These are phyloP conservation scores for Lophura nycthemera DNA, from an alignment of 2,113 vertebrate genomes.

Conservation along the genomic window DNA sequence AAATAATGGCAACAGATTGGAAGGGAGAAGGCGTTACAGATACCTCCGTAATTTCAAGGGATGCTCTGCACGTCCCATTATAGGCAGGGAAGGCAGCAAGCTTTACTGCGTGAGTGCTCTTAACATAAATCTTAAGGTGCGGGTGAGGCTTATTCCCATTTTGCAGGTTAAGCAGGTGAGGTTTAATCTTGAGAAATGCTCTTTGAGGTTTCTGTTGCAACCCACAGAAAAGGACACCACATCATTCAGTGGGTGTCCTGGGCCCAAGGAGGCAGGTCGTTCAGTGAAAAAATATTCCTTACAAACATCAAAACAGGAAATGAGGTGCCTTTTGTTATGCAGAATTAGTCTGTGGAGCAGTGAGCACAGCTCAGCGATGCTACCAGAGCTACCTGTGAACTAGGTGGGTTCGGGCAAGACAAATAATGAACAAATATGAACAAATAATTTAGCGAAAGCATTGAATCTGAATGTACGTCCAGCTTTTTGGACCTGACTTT, in stretches of 20 bases:
- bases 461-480: background rate
- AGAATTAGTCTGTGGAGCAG: background rate
- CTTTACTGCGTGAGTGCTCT: background rate
- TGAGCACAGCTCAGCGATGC: background rate
- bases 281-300: background rate
- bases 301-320: background rate
- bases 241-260: background rate
- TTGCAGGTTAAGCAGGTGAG: background rate
- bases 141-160: background rate
- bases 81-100: background rate
- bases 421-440: background rate
- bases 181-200: background rate
- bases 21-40: background rate
- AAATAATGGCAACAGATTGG: background rate
- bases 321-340: background rate
- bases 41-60: background rate
- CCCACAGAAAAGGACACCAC: fast-evolving
- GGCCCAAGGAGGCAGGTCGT: background rate
- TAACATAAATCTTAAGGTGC: background rate
- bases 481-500: background rate
- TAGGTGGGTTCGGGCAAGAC: background rate
- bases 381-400: background rate
- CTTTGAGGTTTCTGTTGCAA: background rate
- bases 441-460: background rate
- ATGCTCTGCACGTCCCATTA: background rate